Base-by-base conservation (phyloP, 2,113 vertebrate genomes). In the Rafetus swinhoei region DNA sequence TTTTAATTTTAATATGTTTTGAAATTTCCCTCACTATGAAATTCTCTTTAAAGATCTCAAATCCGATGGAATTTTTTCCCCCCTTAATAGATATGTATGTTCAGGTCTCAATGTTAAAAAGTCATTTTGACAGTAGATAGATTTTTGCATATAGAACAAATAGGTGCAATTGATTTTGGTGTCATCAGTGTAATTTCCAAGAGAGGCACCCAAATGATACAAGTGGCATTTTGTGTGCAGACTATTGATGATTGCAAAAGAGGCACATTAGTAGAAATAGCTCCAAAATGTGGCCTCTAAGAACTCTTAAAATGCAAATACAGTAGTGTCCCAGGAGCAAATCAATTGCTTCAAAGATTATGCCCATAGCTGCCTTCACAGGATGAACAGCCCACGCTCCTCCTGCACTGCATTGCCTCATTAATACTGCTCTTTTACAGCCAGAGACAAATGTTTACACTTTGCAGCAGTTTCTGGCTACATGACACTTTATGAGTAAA, bases 401-500 rank as follows among this genome's bases (percentile, higher is more conserved):
- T 83, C 86, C 94, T 91, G 91, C 88, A 92, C 90, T 94, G 84
- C 1, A 35, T 94, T 95, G 76, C 94, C 93, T 93, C 88, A 74
- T 97, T 97, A 97, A 88, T 93, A 62, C 93, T 65, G 80, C 90
- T 95, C 95, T 95, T 95, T 93, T 87, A 93, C 88, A 95, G 60
- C 90, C 92, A 93, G 92, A 96, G 84, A 95, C 92, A 90, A 94
- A 90, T 93, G 88, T 93, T 95, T 90, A 3, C 0, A 56, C 25
- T 65, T 91, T 86, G 82, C 93, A 95, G 80, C 88, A 95, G 94
- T 95, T 90, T 69, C 91, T 50, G 86, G 56, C 53, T 93, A 94
- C 91, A 95, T 95, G 92, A 95, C 91, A 95, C 88, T 87, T 90
- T 91, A 93, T 95, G 95, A 93, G 95, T 86, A 90, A 95, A 94